These are phyloP conservation scores for Epizoanthus illoricatus DNA, from an alignment of 92 coral and sea anemone species.

Conservation along the genomic window DNA sequence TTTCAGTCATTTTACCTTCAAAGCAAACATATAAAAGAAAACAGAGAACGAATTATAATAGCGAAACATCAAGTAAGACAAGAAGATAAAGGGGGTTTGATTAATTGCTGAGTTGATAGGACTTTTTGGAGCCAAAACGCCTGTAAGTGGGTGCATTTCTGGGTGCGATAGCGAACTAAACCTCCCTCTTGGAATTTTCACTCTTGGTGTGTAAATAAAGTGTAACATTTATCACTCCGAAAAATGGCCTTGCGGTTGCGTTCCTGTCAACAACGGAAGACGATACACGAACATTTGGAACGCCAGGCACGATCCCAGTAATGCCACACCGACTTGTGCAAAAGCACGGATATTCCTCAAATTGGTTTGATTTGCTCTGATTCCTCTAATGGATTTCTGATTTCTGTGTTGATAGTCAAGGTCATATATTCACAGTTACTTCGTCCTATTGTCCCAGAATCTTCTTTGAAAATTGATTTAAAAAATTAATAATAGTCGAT, in stretches of 20 bases:
- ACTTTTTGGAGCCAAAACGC: conserved; percentile 19
- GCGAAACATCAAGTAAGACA: conserved; percentile 60
- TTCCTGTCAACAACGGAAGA: conserved; percentile 29
- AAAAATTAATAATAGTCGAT: no score
- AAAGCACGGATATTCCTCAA: neutral
- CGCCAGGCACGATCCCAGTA: conserved; percentile 13
- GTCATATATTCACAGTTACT: neutral
- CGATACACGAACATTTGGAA: conserved; percentile 15
- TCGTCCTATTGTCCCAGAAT: neutral
- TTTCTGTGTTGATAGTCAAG: neutral
- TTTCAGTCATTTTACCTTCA: conserved; percentile 58
- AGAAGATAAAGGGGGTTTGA: conserved; percentile 61
- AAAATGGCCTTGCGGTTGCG: conserved; percentile 40
- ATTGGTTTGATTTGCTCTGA: neutral
- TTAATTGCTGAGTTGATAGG: conserved; percentile 59
- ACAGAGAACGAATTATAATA: conserved; percentile 59
- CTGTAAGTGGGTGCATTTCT: neutral
- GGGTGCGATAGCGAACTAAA: neutral
- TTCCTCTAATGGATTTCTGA: neutral
- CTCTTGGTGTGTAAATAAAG: conserved; percentile 52
- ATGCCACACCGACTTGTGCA: neutral
- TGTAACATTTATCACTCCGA: conserved; percentile 50
- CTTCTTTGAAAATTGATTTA: neutral
- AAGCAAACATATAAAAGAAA: conserved; percentile 72
- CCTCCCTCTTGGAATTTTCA: conserved; percentile 34